Evolutionary conservation across 1,140 invertebrate species (phyloP), one percentile per base, ranked within the genome.

Genomic region (Drosophila tsacasi): DNA sequence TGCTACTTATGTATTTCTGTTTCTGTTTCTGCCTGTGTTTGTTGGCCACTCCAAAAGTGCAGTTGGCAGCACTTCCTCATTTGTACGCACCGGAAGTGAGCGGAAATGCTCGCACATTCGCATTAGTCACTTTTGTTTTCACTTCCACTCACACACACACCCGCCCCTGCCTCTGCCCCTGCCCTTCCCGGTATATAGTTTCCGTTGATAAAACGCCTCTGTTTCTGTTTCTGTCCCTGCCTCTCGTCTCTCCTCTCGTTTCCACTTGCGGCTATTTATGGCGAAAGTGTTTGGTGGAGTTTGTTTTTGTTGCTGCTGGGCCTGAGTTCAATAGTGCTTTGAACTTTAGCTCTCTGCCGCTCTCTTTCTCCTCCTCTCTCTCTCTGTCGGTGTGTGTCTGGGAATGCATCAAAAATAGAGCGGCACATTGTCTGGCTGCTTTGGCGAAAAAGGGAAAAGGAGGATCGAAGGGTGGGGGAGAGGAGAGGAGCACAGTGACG

Each of bases 121-220:
- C 67, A 89, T 89, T 89, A 89, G 85, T 81, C 78, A 89, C 85
- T 90, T 90, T 89, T 89, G 85, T 89, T 89, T 89, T 89, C 81
- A 78, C 78, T 89, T 87, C 72, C 60, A 68, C 39, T 32, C 68
- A 39, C 19, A 40, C 37, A 54, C n/a, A 32, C 50, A 32, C n/a
- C 1, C 17, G 13, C 49, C 10, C 54, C 35, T n/a, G 17, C 54
- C 55, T 27, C 27, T 19, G 32, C 23, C 30, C 19, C 30, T 42
- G 3, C 35, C 27, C 32, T 42, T 12, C 15, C 37, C 9, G 15
- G 54, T n/a, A 50, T 21, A 42, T 61, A 61, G 67, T 59, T 73
- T 73, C 69, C 69, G 69, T 73, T 73, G 69, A 73, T 73, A 73
- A 73, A 73, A 76, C 25, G 35, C 55, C 72, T 40, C 25, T 27